Conservation (phyloP, 2,113 vertebrate genomes). For the Hydrolagus affinis region DNA sequence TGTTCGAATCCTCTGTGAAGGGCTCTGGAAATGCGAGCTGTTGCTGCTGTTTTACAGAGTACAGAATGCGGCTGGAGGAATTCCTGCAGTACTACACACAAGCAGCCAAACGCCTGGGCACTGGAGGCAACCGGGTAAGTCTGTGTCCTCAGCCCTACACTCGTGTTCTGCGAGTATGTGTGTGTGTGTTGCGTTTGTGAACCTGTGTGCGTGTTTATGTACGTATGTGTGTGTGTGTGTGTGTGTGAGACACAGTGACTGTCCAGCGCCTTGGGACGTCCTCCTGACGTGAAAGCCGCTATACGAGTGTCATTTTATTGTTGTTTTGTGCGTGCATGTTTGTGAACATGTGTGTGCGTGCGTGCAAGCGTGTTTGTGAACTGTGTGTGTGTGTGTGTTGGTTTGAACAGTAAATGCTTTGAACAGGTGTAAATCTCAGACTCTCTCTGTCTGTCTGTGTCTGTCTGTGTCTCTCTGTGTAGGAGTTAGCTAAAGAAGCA, state of each 20-base stretch:
- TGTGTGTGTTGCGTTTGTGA: background rate
- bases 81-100: slow-evolving; percentile 65
- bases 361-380: background rate
- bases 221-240: background rate
- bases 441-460: background rate
- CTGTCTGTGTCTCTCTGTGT: background rate
- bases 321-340: too few relatives aligned
- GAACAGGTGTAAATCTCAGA: too few relatives aligned
- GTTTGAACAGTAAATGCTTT: too few relatives aligned
- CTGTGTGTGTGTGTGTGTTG: background rate
- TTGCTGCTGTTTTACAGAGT: slow-evolving; percentile 52
- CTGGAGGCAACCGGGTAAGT: slow-evolving; percentile 72
- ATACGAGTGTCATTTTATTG: too few relatives aligned
- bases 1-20: too few relatives aligned
- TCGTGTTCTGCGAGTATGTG: background rate
- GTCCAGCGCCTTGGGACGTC: too few relatives aligned
- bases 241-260: background rate
- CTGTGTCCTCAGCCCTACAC: too few relatives aligned
- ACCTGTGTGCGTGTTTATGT: background rate
- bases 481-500: slow-evolving; percentile 80
- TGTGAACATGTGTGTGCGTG: background rate
- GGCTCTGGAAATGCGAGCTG: too few relatives aligned
- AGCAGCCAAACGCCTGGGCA: slow-evolving; percentile 67
- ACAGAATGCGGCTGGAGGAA: slow-evolving; percentile 59
- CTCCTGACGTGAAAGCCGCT: too few relatives aligned